These are phyloP conservation scores for Catharus fuscescens DNA, from an alignment of 2,113 vertebrate genomes.

Conservation along the genomic window DNA sequence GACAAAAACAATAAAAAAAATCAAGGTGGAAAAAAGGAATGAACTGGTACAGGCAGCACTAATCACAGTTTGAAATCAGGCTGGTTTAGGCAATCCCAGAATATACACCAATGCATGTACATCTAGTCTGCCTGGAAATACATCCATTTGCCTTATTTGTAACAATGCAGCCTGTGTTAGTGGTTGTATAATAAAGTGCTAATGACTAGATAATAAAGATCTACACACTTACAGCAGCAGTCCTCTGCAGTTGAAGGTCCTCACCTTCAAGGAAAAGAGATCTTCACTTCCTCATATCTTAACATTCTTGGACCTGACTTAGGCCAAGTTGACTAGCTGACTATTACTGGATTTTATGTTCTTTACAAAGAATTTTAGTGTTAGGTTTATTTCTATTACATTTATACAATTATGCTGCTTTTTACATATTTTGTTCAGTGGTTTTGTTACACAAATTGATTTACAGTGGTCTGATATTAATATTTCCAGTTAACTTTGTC, in stretches of 20 bases:
- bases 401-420: neutral
- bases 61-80: neutral
- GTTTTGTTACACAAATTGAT: neutral
- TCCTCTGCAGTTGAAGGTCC: neutral
- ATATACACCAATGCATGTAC: neutral
- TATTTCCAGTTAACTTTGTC: neutral
- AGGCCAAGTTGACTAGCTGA: neutral
- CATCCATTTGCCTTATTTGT: neutral
- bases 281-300: neutral
- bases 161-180: neutral
- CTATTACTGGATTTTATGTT: neutral
- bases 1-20: neutral
- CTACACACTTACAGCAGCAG: neutral
- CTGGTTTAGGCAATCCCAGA: neutral
- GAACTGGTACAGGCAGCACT: fast-evolving
- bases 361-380: neutral
- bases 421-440: neutral
- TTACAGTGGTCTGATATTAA: neutral
- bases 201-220: neutral
- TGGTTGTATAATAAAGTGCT: neutral
- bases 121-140: neutral
- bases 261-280: neutral
- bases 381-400: neutral
- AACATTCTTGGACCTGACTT: neutral
- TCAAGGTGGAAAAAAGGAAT: neutral